phyloP scores from a whole-genome alignment of 2,888 invertebrate genomes.

The Anthophora plumipes region DNA sequence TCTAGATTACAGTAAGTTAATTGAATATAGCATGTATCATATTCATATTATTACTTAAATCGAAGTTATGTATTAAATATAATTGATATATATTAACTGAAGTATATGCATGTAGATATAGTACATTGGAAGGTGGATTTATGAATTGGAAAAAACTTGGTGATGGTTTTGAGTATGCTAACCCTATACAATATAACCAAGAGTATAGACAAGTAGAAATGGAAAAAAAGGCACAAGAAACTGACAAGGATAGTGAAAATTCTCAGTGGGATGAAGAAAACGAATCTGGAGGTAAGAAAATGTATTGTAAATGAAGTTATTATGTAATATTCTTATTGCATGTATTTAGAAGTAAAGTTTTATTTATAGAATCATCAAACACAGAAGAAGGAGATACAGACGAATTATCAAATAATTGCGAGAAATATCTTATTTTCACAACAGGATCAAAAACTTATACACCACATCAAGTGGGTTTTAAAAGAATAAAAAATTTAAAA shows the following conservation, averaged over 20 bases:
- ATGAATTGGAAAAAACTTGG: constrained; percentile 83
- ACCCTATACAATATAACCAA: constrained; percentile 87
- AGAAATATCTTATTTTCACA: constrained; percentile 93
- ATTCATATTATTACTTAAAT: not conserved
- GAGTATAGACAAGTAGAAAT: constrained; percentile 87
- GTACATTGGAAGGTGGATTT: constrained; percentile 81
- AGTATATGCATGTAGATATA: constrained; percentile 73
- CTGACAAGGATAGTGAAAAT: constrained; percentile 79
- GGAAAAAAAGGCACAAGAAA: constrained; percentile 78
- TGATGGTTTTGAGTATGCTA: constrained; percentile 85
- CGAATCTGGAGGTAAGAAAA: constrained; percentile 78
- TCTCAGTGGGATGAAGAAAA: constrained; percentile 79
- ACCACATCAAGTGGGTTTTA: constrained; percentile 93
- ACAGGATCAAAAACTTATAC: constrained; percentile 93
- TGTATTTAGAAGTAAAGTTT: not conserved
- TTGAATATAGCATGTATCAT: constrained; percentile 24
- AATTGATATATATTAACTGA: constrained; percentile 19
- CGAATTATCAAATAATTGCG: constrained; percentile 86
- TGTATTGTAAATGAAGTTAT: not conserved
- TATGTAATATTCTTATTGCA: not conserved
- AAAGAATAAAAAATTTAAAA: constrained; percentile 89
- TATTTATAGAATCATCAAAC: constrained; percentile 74
- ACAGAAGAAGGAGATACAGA: constrained; percentile 81
- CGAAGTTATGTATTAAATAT: constrained; percentile 4
- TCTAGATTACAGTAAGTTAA: constrained; percentile 81